Conservation (phyloP, 2,797 vertebrate species). For the Denticeps clupeoides region DNA sequence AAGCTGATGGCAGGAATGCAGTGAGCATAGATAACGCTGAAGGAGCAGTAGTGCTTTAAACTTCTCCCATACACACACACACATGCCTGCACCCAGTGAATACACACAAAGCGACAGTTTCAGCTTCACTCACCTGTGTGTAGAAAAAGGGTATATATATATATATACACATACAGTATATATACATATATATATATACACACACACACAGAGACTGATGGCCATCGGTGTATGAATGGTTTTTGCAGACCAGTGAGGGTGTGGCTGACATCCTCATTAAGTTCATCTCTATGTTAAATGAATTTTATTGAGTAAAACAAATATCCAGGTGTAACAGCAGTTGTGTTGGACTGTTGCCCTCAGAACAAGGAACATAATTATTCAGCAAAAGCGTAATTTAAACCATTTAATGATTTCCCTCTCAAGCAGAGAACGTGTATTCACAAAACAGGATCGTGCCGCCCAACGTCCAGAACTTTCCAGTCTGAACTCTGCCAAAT, state of each 20-base stretch:
- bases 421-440: conserved; percentile 30
- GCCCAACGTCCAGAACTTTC: conserved; percentile 7
- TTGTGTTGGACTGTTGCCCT: too few species aligned
- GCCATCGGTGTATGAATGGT: too few species aligned
- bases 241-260: too few species aligned
- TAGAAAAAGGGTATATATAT: too few species aligned
- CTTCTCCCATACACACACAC: neutral
- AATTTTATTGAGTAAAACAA: too few species aligned
- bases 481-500: conserved; percentile 11
- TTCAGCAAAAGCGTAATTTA: conserved; percentile 39
- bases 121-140: too few species aligned
- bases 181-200: neutral
- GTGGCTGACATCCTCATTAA: too few species aligned
- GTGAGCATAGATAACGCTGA: conserved; percentile 19
- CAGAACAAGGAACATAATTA: conserved; percentile 27
- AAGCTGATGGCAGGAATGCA: conserved; percentile 47
- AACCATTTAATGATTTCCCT: conserved; percentile 44
- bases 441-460: conserved; percentile 9
- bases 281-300: too few species aligned
- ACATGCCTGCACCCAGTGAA: too few species aligned
- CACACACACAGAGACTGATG: neutral
- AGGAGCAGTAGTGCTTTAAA: too few species aligned
- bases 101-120: too few species aligned
- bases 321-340: too few species aligned
- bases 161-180: neutral